Conservation (phyloP, 2,113 vertebrate species). For the Istiophorus platypterus region DNA sequence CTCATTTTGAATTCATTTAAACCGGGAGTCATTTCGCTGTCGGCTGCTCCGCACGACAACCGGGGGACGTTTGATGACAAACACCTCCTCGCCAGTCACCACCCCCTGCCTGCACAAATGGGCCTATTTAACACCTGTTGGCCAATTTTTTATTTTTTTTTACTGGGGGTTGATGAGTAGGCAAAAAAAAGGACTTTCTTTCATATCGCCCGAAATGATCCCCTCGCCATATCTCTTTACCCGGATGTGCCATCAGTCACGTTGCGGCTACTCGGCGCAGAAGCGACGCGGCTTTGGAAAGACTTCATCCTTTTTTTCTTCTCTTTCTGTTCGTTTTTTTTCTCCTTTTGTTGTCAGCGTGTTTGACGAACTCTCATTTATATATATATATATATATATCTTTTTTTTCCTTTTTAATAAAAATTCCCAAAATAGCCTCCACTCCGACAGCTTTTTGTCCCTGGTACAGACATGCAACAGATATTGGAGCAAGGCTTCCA, state of each 20-base stretch:
- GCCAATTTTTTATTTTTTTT: slow-evolving; percentile 15
- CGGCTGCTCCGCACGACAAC: slow-evolving; percentile 25
- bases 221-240: background rate
- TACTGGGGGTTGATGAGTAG: background rate
- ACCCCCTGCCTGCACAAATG: slow-evolving; percentile 11
- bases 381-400: too few species aligned
- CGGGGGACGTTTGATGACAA: slow-evolving; percentile 22
- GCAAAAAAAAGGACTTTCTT: slow-evolving; percentile 5
- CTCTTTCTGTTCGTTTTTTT: too few species aligned
- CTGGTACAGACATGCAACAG: background rate
- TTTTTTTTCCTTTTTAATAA: too few species aligned
- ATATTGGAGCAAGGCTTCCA: background rate
- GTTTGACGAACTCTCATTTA: background rate
- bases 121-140: slow-evolving; percentile 23
- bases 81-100: slow-evolving; percentile 16
- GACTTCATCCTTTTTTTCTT: background rate
- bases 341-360: too few species aligned
- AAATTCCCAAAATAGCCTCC: background rate
- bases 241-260: background rate
- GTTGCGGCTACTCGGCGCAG: too few species aligned
- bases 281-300: background rate
- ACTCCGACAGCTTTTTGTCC: background rate
- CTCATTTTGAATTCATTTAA: slow-evolving; percentile 34
- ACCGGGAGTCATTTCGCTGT: slow-evolving; percentile 15
- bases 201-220: background rate